Percentiles rank a stretch among this genome's conserved stretches.
These are phyloP conservation scores for Netelia fuscicornis DNA, from an alignment of 2,888 invertebrate species.

Conservation along the genomic window DNA sequence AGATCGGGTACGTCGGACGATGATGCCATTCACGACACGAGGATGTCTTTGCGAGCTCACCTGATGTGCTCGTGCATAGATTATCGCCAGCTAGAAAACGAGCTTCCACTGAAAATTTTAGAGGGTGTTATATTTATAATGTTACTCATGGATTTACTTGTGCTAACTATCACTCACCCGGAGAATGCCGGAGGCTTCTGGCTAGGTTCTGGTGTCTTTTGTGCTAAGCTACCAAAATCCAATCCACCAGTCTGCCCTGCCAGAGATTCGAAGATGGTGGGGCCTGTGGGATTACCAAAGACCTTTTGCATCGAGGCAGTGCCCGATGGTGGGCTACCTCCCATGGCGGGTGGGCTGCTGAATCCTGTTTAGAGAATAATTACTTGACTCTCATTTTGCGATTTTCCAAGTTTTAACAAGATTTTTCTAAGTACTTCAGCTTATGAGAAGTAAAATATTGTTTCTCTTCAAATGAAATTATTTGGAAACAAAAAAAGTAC, in stretches of 20 bases:
- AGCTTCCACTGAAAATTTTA: conserved; percentile 79
- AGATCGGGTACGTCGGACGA: too few relatives aligned
- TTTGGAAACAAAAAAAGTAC: conserved; percentile 66
- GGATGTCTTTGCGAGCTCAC: background rate
- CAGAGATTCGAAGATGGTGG: conserved; percentile 80
- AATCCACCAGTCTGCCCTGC: conserved; percentile 80
- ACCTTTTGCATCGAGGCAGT: conserved; percentile 77
- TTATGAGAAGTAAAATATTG: background rate
- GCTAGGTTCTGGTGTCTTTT: conserved; percentile 78
- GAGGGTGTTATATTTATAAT: conserved; percentile 37
- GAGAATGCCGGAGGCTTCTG: conserved; percentile 79
- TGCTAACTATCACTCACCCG: conserved; percentile 73
- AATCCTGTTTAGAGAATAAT: conserved; percentile 74
- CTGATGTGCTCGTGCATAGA: background rate
- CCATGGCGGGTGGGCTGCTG: conserved; percentile 77
- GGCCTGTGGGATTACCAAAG: conserved; percentile 78
- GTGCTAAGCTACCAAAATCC: conserved; percentile 78
- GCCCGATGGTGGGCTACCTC: conserved; percentile 74
- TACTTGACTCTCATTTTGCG: background rate
- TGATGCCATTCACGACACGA: background rate
- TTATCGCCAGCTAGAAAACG: conserved; percentile 83
- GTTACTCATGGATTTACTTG: background rate
- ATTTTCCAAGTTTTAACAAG: background rate
- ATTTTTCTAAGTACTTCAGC: background rate
- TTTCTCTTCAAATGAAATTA: background rate